Evolutionary conservation across 1,140 invertebrate genomes (phyloP).

Genomic region (Anastatus disparis): DNA sequence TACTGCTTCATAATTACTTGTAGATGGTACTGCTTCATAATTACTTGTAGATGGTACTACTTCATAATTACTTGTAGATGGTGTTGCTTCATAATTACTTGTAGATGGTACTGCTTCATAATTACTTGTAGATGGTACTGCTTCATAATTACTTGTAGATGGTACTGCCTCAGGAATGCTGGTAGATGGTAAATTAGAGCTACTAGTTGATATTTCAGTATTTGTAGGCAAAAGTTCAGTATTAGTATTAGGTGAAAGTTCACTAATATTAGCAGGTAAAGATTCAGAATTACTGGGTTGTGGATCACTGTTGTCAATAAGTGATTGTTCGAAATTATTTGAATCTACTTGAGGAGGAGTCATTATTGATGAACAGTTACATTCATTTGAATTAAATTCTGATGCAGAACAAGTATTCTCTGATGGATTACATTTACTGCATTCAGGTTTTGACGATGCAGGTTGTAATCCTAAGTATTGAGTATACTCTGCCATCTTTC

Average conservation of each 20-base stretch:
- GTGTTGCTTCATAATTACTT: background rate
- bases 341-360: slow-evolving; percentile 25
- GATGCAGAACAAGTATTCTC: slow-evolving; percentile 71
- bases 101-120: background rate
- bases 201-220: background rate
- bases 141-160: too few species aligned
- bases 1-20: background rate
- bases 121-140: background rate
- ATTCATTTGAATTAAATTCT: slow-evolving; percentile 63
- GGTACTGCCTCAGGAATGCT: too few species aligned
- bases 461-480: slow-evolving; percentile 78
- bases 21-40: background rate
- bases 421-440: slow-evolving; percentile 71
- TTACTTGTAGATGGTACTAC: background rate
- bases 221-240: background rate
- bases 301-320: slow-evolving; percentile 27
- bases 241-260: background rate
- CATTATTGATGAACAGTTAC: slow-evolving; percentile 48
- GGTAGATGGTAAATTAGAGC: background rate
- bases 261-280: background rate
- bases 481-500: slow-evolving; percentile 73
- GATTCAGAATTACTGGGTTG: slow-evolving; percentile 8
- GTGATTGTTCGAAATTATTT: background rate
- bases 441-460: slow-evolving; percentile 73
- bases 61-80: background rate